These are phyloP conservation scores for Cynocephalus volans DNA, from an alignment of 2,113 vertebrate species.

Conservation along the genomic window DNA sequence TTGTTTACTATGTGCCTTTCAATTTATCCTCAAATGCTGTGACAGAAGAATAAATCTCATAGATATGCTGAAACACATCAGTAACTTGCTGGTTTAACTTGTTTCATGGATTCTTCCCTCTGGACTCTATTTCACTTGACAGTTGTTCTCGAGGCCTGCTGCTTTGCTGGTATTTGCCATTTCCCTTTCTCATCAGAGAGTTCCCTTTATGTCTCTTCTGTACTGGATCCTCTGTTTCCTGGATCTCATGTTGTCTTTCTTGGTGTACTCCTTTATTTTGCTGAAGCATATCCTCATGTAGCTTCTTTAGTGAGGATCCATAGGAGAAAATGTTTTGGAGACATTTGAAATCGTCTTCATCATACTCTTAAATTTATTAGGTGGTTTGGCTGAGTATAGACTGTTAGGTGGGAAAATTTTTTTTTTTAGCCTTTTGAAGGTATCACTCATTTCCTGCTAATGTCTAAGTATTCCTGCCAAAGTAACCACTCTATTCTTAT, in stretches of 20 bases:
- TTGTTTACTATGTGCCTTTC: conserved; percentile 14
- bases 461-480: background rate
- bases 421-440: background rate
- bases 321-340: background rate
- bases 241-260: background rate
- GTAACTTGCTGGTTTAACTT: background rate
- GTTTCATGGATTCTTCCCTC: background rate
- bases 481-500: background rate
- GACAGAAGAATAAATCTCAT: background rate
- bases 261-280: background rate
- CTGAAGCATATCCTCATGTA: background rate
- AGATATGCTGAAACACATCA: background rate
- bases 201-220: background rate
- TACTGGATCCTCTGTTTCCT: background rate
- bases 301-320: conserved; percentile 5
- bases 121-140: no score
- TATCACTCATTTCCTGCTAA: background rate
- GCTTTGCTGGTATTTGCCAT: background rate
- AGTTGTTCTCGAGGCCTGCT: background rate
- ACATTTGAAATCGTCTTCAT: conserved; percentile 2
- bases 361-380: background rate
- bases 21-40: background rate
- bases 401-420: background rate
- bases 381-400: background rate
- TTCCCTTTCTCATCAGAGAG: background rate